These are phyloP conservation scores for Crax fasciolata DNA, from an alignment of 2,797 vertebrate species.

Conservation along the genomic window DNA sequence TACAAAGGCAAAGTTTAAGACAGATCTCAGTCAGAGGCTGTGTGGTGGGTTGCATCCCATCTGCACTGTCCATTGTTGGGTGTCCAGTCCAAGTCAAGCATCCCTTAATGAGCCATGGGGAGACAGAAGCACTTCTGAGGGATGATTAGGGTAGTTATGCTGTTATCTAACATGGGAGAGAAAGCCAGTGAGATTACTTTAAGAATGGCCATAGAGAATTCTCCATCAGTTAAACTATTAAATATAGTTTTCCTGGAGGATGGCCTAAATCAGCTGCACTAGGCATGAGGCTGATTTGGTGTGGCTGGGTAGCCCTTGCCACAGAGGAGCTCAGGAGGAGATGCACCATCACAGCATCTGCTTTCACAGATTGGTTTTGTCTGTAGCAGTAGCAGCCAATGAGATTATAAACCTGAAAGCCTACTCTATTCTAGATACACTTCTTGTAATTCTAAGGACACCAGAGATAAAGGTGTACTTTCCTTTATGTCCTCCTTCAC, in stretches of 20 bases:
- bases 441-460: neutral
- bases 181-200: neutral
- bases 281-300: neutral
- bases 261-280: neutral
- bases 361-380: neutral
- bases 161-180: neutral
- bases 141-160: accelerated
- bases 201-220: neutral
- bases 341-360: neutral
- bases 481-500: neutral
- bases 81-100: neutral
- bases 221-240: neutral
- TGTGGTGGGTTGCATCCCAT: neutral
- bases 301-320: neutral
- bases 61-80: neutral
- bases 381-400: neutral
- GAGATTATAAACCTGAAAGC: neutral
- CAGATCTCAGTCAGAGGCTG: neutral
- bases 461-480: neutral
- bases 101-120: neutral
- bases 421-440: neutral
- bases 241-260: neutral
- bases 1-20: neutral
- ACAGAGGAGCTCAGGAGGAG: neutral
- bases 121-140: neutral